Base-by-base conservation (phyloP, 2,888 invertebrate genomes). In the Lepidocyrtoides sp. region DNA sequence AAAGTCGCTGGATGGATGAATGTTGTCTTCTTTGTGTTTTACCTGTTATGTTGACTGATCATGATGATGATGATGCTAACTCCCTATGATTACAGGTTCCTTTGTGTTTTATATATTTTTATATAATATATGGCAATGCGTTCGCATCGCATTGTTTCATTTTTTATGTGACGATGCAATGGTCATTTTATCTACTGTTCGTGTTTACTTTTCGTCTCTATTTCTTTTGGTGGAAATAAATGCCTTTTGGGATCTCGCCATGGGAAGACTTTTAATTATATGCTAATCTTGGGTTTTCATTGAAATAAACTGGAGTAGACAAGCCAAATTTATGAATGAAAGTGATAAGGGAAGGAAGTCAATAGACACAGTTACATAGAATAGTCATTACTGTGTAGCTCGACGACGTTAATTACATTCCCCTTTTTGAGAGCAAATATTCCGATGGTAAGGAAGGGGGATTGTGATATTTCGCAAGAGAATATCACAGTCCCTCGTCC, bases 81-180 rank as follows among this genome's bases (percentile, higher is more conserved):
- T 57, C 44, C 32, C 54, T 69, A 44, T 75, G 75, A 75, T 85
- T 85, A 32, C 26, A 75, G 66, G 57, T 32, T 36, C 57, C 75
- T 75, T 75, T 85, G 29, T 26, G 10, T n/a, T 32, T 69, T 77
- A 10, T 51, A 51, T 29, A 48, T 48, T 77, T 77, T 79, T 51
- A n/a, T n/a, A n/a, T n/a, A n/a, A 23, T 75, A 29, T 57, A 17
- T 57, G 54, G 57, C 72, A 85, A 72, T 57, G 85, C 44, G 84
- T 69, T 36, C 36, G n/a, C 54, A 48, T n/a, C 29, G 69, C 41
- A 75, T 75, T 85, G 85, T 85, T 85, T 72, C 85, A 75, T 17
- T 66, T 81, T 75, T 48, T 48, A 48, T 20, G 20, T 14, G 32
- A 29, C n/a, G 66, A 32, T 66, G n/a, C 32, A 32, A n/a, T n/a